These are phyloP conservation scores for Rhabditoides inermis DNA, from an alignment of 2,888 invertebrate species.

Conservation along the genomic window DNA sequence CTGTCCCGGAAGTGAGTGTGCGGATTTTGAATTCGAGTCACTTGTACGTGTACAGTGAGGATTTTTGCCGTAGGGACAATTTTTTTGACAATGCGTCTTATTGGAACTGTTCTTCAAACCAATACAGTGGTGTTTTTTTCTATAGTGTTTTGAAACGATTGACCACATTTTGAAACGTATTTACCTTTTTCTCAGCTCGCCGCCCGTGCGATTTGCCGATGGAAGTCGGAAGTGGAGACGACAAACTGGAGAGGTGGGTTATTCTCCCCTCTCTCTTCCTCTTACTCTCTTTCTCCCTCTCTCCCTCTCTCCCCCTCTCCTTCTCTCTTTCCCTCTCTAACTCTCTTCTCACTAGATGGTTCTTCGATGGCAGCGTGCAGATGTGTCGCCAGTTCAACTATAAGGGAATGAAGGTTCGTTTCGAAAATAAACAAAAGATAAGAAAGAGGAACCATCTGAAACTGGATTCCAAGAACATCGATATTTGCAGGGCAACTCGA, in stretches of 20 bases:
- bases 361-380: conserved; percentile 37
- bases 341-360: conserved; percentile 15
- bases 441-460: too few species aligned
- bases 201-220: conserved; percentile 32
- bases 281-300: neutral
- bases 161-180: too few species aligned
- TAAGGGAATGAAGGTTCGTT: conserved; percentile 38
- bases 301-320: neutral
- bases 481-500: conserved; percentile 43
- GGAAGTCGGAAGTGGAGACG: conserved; percentile 30
- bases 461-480: too few species aligned
- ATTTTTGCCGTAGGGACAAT: too few species aligned
- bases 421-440: too few species aligned
- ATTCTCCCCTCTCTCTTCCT: neutral
- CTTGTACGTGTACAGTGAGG: neutral
- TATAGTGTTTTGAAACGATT: too few species aligned
- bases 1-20: conserved; percentile 47
- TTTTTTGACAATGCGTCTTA: too few species aligned
- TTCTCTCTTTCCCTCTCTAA: neutral
- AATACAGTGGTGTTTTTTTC: too few species aligned
- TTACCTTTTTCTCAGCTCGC: conserved; percentile 18
- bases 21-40: neutral
- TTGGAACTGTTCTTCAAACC: too few species aligned
- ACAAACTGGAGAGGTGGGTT: conserved; percentile 22
- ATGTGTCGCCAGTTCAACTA: conserved; percentile 36